phyloP scores from a whole-genome alignment of 2,113 vertebrate species.

The Tichodroma muraria region DNA sequence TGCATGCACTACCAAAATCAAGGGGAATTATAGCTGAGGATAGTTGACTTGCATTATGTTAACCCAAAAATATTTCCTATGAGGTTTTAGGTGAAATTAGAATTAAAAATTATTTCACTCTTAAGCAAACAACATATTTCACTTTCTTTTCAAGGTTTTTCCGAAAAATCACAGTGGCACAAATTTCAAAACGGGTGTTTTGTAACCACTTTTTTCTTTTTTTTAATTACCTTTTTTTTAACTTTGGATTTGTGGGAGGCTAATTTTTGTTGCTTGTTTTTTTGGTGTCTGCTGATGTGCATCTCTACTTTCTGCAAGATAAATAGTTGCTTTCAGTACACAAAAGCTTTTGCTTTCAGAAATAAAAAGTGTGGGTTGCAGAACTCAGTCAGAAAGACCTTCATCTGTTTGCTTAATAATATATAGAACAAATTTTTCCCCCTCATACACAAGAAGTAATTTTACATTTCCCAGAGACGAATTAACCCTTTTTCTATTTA shows the following conservation, averaged over 20 bases:
- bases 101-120: not conserved
- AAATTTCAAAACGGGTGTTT: not conserved
- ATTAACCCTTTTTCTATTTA: not conserved
- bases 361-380: not conserved
- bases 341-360: not conserved
- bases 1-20: not conserved
- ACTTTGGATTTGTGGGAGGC: not conserved
- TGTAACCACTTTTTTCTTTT: not conserved
- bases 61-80: not conserved
- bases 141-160: not conserved
- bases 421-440: not conserved
- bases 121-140: not conserved
- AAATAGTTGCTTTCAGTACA: not conserved
- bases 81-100: not conserved
- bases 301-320: not conserved
- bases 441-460: not conserved
- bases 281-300: not conserved
- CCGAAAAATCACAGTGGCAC: not conserved
- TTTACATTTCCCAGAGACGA: not conserved
- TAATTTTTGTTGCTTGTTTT: not conserved
- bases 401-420: not conserved
- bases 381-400: not conserved
- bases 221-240: not conserved
- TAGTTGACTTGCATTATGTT: not conserved
- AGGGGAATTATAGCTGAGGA: not conserved